Evolutionary conservation across 2,113 vertebrate genomes (phyloP).

Genomic region (Ardeotis arabs): DNA sequence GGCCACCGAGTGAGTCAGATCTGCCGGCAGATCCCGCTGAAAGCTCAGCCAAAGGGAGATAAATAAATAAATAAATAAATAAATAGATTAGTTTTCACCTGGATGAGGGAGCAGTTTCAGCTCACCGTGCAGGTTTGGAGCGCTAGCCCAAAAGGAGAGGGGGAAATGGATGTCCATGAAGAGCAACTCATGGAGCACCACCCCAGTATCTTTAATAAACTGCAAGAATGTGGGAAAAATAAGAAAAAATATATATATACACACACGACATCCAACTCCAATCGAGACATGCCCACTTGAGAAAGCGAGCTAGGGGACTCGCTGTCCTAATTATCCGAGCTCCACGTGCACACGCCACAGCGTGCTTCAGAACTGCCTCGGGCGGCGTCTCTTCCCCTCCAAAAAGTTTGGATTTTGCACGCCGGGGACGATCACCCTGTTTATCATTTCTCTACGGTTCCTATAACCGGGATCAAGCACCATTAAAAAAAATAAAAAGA

Average conservation of each 20-base stretch:
- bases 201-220: not conserved
- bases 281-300: not conserved
- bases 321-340: accelerated
- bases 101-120: not conserved
- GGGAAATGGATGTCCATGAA: not conserved
- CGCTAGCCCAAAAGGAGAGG: not conserved
- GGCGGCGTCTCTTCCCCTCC: not conserved
- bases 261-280: not conserved
- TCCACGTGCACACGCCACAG: not conserved
- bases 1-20: slow-evolving; percentile 5
- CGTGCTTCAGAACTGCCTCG: not conserved
- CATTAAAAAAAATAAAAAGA: not conserved
- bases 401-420: not conserved
- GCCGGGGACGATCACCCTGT: accelerated
- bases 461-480: not conserved
- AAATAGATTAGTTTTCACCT: not conserved
- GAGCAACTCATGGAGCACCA: not conserved
- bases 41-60: not conserved
- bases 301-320: not conserved
- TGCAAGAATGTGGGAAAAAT: not conserved
- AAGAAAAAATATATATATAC: not conserved
- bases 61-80: too few species aligned
- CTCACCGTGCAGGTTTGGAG: not conserved
- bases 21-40: not conserved
- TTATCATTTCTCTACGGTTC: not conserved